Conservation (phyloP, 1,140 invertebrate genomes). For the Artemia franciscana region DNA sequence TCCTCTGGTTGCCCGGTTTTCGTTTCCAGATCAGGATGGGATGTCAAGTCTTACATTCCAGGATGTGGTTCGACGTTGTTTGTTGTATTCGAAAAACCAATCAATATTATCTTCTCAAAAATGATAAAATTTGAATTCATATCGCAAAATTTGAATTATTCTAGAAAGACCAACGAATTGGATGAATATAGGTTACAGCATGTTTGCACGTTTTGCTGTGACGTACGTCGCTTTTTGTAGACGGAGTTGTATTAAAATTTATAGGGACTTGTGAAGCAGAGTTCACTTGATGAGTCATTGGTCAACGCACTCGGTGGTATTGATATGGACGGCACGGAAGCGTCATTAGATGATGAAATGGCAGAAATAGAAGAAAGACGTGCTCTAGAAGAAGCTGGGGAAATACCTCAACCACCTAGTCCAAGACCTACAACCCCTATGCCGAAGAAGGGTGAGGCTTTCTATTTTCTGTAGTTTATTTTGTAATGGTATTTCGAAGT, state of each 20-base stretch:
- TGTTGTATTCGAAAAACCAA: no score
- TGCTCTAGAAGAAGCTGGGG: constrained; percentile 19
- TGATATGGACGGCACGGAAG: constrained; percentile 29
- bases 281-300: constrained; percentile 63
- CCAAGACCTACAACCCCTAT: constrained; percentile 26
- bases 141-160: no score
- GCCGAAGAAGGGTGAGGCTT: constrained; percentile 17
- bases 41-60: no score
- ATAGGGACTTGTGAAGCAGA: constrained; percentile 73
- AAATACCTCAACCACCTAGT: constrained; percentile 23
- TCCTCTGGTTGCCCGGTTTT: no score
- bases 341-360: constrained; percentile 20
- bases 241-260: constrained; percentile 1
- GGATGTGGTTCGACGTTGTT: no score
- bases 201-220: background rate
- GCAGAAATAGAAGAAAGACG: constrained; percentile 24
- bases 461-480: background rate
- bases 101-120: no score
- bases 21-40: no score
- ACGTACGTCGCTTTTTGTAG: background rate
- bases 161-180: no score
- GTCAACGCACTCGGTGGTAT: constrained; percentile 16
- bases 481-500: background rate
- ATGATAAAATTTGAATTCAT: no score
- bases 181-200: background rate